Evolutionary conservation across 2,888 invertebrate genomes (phyloP).

Genomic region (Lypha dubia): DNA sequence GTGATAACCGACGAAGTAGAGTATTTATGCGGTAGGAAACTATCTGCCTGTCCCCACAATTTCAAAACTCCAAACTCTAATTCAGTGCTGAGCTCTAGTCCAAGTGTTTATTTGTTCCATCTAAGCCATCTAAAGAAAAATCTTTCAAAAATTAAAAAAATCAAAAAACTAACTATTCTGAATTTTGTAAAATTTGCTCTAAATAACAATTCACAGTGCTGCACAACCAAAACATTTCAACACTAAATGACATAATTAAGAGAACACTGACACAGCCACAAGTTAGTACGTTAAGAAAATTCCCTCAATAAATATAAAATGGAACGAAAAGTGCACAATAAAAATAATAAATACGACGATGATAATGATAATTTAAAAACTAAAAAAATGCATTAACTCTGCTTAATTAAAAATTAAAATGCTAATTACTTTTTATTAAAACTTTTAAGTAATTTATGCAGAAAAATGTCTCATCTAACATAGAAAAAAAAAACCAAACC

Average conservation of each 20-base stretch:
- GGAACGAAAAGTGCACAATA: slow-evolving; percentile 50
- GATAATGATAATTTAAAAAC: slow-evolving; percentile 39
- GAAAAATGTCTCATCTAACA: slow-evolving; percentile 57
- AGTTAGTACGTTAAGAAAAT: slow-evolving; percentile 33
- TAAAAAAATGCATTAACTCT: slow-evolving; percentile 67
- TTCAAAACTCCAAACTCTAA: too few species aligned
- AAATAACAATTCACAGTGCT: neutral
- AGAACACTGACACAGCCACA: slow-evolving; percentile 40
- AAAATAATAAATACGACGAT: slow-evolving; percentile 40
- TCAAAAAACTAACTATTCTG: neutral
- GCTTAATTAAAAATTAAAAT: slow-evolving; percentile 71
- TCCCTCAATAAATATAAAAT: slow-evolving; percentile 38
- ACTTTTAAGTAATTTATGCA: slow-evolving; percentile 71
- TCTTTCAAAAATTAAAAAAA: neutral
- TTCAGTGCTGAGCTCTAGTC: neutral
- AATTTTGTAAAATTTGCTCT: too few species aligned
- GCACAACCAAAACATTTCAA: slow-evolving; percentile 12
- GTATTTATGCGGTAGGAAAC: too few species aligned
- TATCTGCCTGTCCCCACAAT: too few species aligned
- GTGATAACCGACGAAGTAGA: too few species aligned
- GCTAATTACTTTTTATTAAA: slow-evolving; percentile 72
- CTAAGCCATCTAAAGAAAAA: too few species aligned
- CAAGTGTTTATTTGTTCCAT: neutral
- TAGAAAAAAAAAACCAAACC: too few species aligned
- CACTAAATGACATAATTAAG: slow-evolving; percentile 33